phyloP scores from a whole-genome alignment of 2,113 vertebrate species.

The Leucopternis melanops region DNA sequence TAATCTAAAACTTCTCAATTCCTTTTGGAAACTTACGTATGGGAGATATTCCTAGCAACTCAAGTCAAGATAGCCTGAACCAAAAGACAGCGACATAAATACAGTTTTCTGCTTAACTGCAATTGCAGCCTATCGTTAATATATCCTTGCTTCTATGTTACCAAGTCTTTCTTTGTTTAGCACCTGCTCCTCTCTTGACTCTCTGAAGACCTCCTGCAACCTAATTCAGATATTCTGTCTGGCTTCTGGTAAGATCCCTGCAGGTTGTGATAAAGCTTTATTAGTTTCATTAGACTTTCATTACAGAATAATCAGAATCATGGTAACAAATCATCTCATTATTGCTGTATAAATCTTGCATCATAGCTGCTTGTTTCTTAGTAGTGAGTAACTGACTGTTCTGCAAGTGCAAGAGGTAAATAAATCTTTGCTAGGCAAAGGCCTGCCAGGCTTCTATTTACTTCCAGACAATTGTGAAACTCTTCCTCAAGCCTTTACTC shows the following conservation, averaged over 20 bases:
- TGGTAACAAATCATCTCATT: conserved; percentile 9
- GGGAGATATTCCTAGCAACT: not conserved
- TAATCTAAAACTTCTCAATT: not conserved
- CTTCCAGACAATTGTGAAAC: not conserved
- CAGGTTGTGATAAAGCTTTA: conserved; percentile 33
- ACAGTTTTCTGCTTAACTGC: not conserved
- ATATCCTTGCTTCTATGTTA: not conserved
- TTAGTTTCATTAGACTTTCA: conserved; percentile 54
- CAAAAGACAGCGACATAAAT: not conserved
- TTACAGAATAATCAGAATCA: conserved; percentile 25
- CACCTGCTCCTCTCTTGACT: not conserved
- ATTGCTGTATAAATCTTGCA: conserved; percentile 16
- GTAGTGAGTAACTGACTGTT: not conserved
- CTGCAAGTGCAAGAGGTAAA: not conserved
- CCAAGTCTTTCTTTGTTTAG: not conserved
- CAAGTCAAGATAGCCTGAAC: not conserved
- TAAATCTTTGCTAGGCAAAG: not conserved
- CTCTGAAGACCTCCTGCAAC: not conserved
- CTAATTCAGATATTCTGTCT: not conserved
- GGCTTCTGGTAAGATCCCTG: not conserved
- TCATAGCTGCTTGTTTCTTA: not conserved
- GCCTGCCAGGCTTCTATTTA: not conserved
- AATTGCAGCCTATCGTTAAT: rapidly evolving
- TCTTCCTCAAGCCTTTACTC: not conserved
- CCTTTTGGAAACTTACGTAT: not conserved